These are phyloP conservation scores for Phodopus roborovskii DNA, from an alignment of 2,113 vertebrate species.

Conservation along the genomic window DNA sequence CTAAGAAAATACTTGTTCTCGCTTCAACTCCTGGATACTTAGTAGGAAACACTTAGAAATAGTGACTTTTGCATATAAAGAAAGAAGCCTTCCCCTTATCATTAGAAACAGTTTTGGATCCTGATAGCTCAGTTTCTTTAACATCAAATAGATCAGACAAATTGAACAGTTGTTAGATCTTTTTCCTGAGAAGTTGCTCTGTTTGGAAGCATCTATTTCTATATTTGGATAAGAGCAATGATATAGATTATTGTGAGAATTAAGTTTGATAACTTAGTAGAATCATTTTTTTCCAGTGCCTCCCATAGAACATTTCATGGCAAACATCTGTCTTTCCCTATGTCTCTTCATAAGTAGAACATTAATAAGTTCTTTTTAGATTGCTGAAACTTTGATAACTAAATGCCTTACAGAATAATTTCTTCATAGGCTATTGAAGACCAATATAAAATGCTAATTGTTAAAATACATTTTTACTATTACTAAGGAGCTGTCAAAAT, in stretches of 20 bases:
- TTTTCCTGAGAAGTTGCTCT: background rate
- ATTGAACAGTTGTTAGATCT: background rate
- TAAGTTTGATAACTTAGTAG: background rate
- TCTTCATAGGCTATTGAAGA: background rate
- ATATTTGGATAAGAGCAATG: background rate
- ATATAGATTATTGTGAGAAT: background rate
- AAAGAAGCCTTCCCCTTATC: background rate
- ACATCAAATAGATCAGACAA: background rate
- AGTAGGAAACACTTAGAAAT: background rate
- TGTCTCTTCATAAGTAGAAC: background rate
- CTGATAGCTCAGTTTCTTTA: background rate
- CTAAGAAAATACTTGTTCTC: background rate
- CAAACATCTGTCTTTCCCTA: background rate
- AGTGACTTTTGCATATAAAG: background rate
- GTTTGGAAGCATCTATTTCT: background rate
- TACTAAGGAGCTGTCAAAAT: background rate
- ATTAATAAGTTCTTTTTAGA: background rate
- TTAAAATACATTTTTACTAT: background rate
- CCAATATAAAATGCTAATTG: slow-evolving; percentile 11
- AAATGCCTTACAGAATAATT: background rate
- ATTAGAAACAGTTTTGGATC: background rate
- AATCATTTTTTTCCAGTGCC: background rate
- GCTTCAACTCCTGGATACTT: background rate
- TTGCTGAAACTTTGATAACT: slow-evolving; percentile 25
- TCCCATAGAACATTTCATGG: background rate